Conservation (phyloP, 2,888 invertebrate genomes). For the Tetragonisca angustula region DNA sequence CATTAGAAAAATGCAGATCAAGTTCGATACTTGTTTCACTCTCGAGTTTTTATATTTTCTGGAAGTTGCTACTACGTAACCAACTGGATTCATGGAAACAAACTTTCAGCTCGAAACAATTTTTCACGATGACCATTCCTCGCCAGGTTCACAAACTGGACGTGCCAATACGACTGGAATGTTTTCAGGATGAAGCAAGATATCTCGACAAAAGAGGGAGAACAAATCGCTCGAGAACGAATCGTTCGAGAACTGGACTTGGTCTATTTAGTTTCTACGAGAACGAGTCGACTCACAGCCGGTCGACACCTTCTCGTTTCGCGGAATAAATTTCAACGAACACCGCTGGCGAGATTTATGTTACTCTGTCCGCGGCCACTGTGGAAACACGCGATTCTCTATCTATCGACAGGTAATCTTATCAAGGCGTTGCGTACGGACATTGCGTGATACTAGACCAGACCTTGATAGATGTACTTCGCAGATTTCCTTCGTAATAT, state of each 20-base stretch:
- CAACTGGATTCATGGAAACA: no score
- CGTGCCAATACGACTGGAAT: no score
- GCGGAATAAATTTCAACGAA: slow-evolving; percentile 40
- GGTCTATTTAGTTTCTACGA: slow-evolving; percentile 13
- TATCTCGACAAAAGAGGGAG: not conserved
- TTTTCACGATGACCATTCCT: no score
- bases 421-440: slow-evolving; percentile 34
- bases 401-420: slow-evolving; percentile 50
- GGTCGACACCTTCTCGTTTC: slow-evolving; percentile 26
- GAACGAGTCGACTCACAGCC: slow-evolving; percentile 5
- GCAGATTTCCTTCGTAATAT: slow-evolving; percentile 34
- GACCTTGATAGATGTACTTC: slow-evolving; percentile 38
- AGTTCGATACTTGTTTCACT: no score
- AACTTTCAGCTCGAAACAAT: no score
- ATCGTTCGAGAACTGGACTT: slow-evolving; percentile 7
- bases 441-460: slow-evolving; percentile 28
- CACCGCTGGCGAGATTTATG: slow-evolving; percentile 38
- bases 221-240: not conserved
- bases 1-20: no score
- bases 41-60: no score
- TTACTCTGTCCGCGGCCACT: slow-evolving; percentile 8
- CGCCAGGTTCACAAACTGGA: no score
- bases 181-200: not conserved
- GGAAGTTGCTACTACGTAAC: no score
- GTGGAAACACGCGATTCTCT: slow-evolving; percentile 34